phyloP scores from a whole-genome alignment of 2,797 vertebrate genomes.

The Lagorchestes hirsutus region DNA sequence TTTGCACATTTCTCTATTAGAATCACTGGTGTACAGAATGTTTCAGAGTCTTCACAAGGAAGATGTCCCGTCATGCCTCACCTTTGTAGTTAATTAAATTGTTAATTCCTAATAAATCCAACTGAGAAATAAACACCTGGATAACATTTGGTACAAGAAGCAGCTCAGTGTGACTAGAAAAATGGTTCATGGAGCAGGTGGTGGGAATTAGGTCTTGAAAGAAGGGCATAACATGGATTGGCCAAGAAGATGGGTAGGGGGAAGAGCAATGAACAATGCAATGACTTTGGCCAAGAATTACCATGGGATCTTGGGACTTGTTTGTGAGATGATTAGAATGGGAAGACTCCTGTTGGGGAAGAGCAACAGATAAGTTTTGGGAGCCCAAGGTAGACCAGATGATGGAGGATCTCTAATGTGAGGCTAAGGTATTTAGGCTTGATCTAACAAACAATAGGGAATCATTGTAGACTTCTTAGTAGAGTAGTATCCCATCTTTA shows the following conservation, averaged over 20 bases:
- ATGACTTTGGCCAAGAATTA: background rate
- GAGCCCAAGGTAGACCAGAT: background rate
- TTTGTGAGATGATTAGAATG: background rate
- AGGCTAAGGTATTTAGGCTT: background rate
- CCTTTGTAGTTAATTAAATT: no score
- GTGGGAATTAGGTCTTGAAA: background rate
- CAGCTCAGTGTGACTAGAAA: background rate
- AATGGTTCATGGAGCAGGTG: background rate
- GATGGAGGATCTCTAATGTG: background rate
- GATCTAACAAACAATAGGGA: background rate
- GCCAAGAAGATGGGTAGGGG: background rate
- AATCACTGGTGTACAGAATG: background rate
- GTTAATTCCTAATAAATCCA: background rate
- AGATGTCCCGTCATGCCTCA: no score
- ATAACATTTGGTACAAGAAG: background rate
- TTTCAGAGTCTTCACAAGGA: no score
- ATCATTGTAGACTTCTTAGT: background rate
- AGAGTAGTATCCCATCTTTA: background rate
- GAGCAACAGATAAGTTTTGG: background rate
- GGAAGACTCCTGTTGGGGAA: background rate
- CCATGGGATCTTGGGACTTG: background rate
- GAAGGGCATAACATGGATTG: background rate
- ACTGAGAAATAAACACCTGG: background rate
- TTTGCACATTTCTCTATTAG: background rate
- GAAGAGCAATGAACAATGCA: background rate